Evolutionary conservation across 2,113 vertebrate genomes (phyloP).

Genomic region (Microcebus jonahi): DNA sequence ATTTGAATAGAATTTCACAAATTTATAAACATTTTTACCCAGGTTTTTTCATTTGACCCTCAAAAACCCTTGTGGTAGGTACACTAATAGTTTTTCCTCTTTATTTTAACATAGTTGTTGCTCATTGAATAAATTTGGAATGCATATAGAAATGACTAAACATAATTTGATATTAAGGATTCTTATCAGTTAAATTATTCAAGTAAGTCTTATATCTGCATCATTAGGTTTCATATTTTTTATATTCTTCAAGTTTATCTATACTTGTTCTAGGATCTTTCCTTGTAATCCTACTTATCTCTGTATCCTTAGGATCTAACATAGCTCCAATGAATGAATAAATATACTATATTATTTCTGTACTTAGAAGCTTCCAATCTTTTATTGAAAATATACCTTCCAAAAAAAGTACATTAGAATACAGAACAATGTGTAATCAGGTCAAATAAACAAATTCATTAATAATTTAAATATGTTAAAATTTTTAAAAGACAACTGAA

Average conservation of each 20-base stretch:
- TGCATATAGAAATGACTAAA: not conserved
- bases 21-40: not conserved
- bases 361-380: not conserved
- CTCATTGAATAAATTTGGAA: not conserved
- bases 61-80: not conserved
- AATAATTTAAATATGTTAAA: not conserved
- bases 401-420: not conserved
- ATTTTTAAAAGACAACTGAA: not conserved
- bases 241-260: not conserved
- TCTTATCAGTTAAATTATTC: not conserved
- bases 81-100: not conserved
- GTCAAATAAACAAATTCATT: not conserved
- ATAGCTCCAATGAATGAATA: not conserved
- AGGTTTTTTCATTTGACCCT: not conserved
- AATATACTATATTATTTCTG: not conserved
- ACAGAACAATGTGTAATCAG: not conserved
- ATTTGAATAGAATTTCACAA: not conserved
- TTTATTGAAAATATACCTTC: not conserved
- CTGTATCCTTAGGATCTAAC: not conserved
- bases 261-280: not conserved
- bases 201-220: not conserved
- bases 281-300: not conserved
- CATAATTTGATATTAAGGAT: not conserved
- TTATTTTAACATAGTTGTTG: not conserved
- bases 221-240: not conserved